Percentiles rank a stretch among this genome's conserved stretches.
Evolutionary conservation across 2,888 invertebrate species (phyloP).

Genomic region (Nemotelus nigrinus): DNA sequence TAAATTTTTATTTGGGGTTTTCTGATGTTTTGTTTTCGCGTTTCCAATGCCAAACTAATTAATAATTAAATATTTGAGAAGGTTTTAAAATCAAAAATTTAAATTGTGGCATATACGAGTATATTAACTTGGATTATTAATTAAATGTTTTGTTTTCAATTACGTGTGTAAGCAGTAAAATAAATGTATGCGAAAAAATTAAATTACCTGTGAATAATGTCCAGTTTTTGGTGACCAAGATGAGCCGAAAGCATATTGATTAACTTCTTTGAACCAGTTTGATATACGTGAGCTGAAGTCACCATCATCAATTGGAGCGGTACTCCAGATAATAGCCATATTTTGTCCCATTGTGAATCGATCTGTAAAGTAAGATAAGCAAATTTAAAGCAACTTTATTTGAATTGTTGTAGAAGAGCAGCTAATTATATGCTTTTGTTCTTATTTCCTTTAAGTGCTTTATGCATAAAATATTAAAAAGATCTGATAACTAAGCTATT

Average conservation of each 20-base stretch:
- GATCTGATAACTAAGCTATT: too few relatives aligned
- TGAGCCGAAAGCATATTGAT: slow-evolving; percentile 72
- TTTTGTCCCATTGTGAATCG: slow-evolving; percentile 88
- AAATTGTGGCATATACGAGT: too few relatives aligned
- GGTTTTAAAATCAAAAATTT: too few relatives aligned
- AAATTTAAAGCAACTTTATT: neutral
- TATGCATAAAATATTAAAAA: too few relatives aligned
- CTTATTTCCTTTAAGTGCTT: too few relatives aligned
- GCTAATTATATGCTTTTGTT: too few relatives aligned
- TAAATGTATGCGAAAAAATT: neutral
- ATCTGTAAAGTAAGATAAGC: slow-evolving; percentile 62
- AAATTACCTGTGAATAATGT: slow-evolving; percentile 82
- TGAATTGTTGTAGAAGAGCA: neutral
- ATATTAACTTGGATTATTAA: too few relatives aligned
- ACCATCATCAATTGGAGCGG: slow-evolving; percentile 68
- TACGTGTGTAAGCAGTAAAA: slow-evolving; percentile 1
- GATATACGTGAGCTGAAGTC: slow-evolving; percentile 81
- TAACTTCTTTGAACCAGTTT: slow-evolving; percentile 85
- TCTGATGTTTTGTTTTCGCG: too few relatives aligned
- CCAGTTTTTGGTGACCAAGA: slow-evolving; percentile 77
- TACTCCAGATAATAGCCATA: slow-evolving; percentile 84
- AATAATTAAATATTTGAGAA: too few relatives aligned
- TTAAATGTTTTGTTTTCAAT: too few relatives aligned
- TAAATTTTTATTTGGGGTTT: too few relatives aligned
- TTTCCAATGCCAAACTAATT: too few relatives aligned